Evolutionary conservation across 2,113 vertebrate species (phyloP).

Genomic region (Salvator merianae): DNA sequence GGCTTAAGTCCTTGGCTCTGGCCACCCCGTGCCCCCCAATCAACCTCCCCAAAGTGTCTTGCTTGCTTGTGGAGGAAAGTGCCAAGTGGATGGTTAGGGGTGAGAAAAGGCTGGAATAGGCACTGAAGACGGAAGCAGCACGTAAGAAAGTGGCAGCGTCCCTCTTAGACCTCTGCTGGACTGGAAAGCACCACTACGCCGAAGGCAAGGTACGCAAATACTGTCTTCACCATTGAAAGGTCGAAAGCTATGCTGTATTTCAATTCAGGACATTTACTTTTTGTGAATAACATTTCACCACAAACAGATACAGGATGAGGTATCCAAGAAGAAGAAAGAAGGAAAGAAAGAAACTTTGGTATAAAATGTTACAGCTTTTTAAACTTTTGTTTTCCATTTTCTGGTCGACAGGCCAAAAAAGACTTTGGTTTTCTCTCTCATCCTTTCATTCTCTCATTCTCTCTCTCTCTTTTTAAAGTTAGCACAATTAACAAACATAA

Average conservation of each 20-base stretch:
- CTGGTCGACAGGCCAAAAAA: conserved; percentile 13
- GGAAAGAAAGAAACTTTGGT: conserved; percentile 25
- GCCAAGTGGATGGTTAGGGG: too few relatives aligned
- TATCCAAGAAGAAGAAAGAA: conserved; percentile 20
- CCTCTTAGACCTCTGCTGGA: too few relatives aligned
- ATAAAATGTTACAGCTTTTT: conserved; percentile 31
- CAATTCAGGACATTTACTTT: conserved; percentile 31
- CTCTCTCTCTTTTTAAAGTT: neutral
- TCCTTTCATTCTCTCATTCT: too few relatives aligned
- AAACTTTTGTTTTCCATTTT: neutral
- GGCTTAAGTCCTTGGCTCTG: too few relatives aligned
- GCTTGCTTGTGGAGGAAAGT: too few relatives aligned
- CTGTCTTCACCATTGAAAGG: neutral
- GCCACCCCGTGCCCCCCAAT: too few relatives aligned
- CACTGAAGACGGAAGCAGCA: too few relatives aligned
- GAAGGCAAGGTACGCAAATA: too few relatives aligned
- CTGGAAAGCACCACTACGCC: too few relatives aligned
- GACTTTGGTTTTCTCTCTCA: conserved; percentile 8
- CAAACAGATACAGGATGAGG: conserved; percentile 39
- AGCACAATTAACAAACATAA: conserved; percentile 28
- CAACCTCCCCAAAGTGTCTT: too few relatives aligned
- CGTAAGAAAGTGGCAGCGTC: too few relatives aligned
- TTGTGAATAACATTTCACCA: conserved; percentile 38
- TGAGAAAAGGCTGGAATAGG: too few relatives aligned
- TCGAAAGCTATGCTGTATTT: neutral